Evolutionary conservation across 2,113 vertebrate genomes (phyloP).

Genomic region (Gopherus flavomarginatus): DNA sequence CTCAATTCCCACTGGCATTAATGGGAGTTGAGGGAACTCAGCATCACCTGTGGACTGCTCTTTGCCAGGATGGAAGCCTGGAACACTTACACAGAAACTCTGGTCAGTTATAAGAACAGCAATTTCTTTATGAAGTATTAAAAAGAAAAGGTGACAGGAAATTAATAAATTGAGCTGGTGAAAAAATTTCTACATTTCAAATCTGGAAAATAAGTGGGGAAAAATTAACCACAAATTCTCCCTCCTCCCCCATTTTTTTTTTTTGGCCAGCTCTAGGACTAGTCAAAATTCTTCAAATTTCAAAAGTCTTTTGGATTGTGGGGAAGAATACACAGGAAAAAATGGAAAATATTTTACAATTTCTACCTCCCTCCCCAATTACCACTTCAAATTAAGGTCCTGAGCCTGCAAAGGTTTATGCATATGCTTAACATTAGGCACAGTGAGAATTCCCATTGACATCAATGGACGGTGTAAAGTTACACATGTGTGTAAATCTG

Average conservation of each 20-base stretch:
- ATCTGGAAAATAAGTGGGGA: neutral
- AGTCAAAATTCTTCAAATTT: neutral
- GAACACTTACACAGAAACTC: accelerated
- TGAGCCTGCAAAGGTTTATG: neutral
- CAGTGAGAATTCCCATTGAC: neutral
- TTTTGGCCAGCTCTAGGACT: neutral
- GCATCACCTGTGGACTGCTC: neutral
- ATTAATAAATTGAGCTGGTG: neutral
- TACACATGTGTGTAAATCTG: accelerated
- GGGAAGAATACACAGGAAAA: neutral
- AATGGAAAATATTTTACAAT: neutral
- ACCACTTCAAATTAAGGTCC: neutral
- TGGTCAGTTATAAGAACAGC: neutral
- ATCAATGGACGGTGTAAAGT: neutral
- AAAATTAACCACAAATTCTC: accelerated
- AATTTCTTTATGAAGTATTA: accelerated
- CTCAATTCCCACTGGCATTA: neutral
- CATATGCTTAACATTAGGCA: neutral
- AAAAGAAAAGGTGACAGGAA: neutral
- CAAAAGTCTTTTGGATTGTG: accelerated
- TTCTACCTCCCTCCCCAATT: accelerated
- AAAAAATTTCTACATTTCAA: neutral
- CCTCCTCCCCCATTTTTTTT: neutral
- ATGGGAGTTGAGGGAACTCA: neutral
- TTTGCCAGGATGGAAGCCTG: neutral